Evolutionary conservation across 1,140 invertebrate species (phyloP), one percentile per base, ranked within the genome.

Genomic region (Drosophila tristis): DNA sequence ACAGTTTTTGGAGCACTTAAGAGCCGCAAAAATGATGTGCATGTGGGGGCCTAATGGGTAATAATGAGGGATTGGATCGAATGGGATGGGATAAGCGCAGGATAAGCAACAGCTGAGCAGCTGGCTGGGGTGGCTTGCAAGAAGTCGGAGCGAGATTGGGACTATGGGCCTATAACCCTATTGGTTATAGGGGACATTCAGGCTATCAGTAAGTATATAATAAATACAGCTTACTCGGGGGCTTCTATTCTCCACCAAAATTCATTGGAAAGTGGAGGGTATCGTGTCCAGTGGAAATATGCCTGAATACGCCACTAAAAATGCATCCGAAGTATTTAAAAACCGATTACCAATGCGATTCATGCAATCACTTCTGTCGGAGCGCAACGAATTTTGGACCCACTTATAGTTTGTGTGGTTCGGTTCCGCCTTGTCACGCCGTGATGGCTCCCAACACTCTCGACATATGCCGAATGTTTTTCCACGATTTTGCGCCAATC

Each of bases 401-500:
- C 45, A 81, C 47, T 66, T 68, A 53, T 13, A 4, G 8, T 48
- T 15, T 9, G 13, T 13, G 15, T 25, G 20, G 35, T 5, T 35
- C 11, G 35, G 26, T 45, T 51, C 13, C 31, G 50, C 45, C 45
- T 42, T 74, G 72, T 74, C 49, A 48, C 7, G 26, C 11, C 9
- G 20, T 50, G 42, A 60, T 61, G 44, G 76, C 59, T 59, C 50
- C 42, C 42, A 39, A 39, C 26, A 60, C 42, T 42, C 16, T 23
- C 23, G 56, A 74, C 78, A 78, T 57, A 43, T 63, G 29, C 70
- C 70, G 47, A 75, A 57, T 26, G 44, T 42, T 65, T 58, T 39
- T 16, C 56, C 50, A 23, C 59, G 76, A 78, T 85, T 85, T 54
- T 15, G 55, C 65, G 81, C 60, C 66, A 61, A 87, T 89, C 78